Evolutionary conservation across 92 coral and sea anemone species (phyloP).

Genomic region (Bergia sp.): DNA sequence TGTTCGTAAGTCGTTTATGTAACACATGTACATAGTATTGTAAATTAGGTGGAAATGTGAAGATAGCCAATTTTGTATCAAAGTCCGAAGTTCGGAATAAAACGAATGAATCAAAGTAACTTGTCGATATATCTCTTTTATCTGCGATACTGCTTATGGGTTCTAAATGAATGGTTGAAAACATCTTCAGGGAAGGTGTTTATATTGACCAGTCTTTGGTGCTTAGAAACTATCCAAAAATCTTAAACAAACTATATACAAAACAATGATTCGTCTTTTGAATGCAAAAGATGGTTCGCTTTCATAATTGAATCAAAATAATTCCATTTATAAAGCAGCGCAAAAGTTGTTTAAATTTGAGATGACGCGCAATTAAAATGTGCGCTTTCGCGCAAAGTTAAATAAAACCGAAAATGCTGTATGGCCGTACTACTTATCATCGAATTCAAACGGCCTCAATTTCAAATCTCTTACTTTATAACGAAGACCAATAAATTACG

Average conservation of each 20-base stretch:
- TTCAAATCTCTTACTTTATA: not conserved
- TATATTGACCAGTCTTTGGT: not conserved
- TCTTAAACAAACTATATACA: constrained; percentile 26
- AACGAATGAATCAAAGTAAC: not conserved
- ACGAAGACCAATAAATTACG: constrained; percentile 28
- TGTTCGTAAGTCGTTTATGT: constrained; percentile 36
- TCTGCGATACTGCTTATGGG: not conserved
- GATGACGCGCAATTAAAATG: not conserved
- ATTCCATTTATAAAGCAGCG: not conserved
- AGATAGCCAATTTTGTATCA: constrained; percentile 28
- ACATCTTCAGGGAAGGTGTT: not conserved
- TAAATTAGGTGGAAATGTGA: constrained; percentile 21
- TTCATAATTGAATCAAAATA: not conserved
- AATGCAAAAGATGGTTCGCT: not conserved
- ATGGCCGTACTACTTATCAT: not conserved
- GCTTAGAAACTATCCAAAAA: constrained; percentile 30
- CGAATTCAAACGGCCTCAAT: constrained; percentile 17
- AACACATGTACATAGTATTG: constrained; percentile 38
- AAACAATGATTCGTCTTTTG: not conserved
- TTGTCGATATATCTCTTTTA: not conserved
- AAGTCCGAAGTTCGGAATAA: constrained; percentile 42
- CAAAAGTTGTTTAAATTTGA: not conserved
- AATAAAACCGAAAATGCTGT: not conserved
- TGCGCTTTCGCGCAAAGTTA: not conserved
- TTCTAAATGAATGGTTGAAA: not conserved